Percentiles rank a stretch among this genome's conserved stretches.
Conservation (phyloP, 37 sponge, comb jelly and placozoan species). For the Axinella damicornis region DNA sequence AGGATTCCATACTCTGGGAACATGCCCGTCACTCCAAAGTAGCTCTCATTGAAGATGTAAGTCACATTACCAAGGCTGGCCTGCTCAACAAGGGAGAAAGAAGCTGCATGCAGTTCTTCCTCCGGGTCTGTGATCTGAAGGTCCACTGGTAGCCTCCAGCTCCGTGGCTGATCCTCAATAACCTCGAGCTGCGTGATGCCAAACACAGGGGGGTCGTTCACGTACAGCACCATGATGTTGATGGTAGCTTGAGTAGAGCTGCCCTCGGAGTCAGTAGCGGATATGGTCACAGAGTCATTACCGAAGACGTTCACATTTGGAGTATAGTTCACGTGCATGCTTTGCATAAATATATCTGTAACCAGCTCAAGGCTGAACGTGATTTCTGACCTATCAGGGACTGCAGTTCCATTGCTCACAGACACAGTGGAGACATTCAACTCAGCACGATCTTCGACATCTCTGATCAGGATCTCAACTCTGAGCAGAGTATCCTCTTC, state of each 20-base stretch:
- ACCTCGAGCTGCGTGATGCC: conserved; percentile 54
- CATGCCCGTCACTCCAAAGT: conserved; percentile 1
- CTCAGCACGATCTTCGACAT: conserved; percentile 46
- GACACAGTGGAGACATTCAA: conserved; percentile 36
- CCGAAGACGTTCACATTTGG: conserved; percentile 84
- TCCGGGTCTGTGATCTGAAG: conserved; percentile 79
- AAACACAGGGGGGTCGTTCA: conserved; percentile 86
- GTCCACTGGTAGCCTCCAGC: conserved; percentile 64
- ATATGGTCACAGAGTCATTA: conserved; percentile 42
- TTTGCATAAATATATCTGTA: conserved; percentile 48
- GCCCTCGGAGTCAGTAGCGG: conserved; percentile 68
- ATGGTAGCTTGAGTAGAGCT: conserved; percentile 49
- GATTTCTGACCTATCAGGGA: not conserved
- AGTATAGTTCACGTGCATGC: conserved; percentile 56
- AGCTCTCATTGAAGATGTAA: conserved; percentile 42
- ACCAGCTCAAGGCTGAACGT: not conserved
- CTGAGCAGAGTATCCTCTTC: conserved; percentile 62
- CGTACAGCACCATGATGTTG: conserved; percentile 50
- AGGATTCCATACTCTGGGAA: conserved; percentile 51
- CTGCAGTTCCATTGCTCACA: conserved; percentile 46
- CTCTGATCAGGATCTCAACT: conserved; percentile 53
- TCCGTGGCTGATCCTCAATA: conserved; percentile 62
- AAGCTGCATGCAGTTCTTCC: conserved; percentile 63
- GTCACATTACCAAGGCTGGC: conserved; percentile 56
- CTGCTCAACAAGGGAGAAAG: conserved; percentile 58